Conservation (phyloP, 2,113 vertebrate species). For the Charina bottae region DNA sequence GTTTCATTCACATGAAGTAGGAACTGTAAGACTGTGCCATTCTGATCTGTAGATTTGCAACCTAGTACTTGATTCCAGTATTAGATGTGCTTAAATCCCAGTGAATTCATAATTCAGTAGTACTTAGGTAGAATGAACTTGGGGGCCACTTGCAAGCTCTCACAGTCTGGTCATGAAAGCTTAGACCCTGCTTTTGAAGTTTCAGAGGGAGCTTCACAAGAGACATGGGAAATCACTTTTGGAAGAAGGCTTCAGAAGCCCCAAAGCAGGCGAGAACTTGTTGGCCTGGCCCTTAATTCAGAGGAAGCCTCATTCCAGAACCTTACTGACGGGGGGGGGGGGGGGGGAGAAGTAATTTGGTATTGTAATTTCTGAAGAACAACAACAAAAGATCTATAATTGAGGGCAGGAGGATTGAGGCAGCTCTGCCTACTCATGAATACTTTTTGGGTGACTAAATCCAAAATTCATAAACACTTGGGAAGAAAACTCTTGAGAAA, state of each 20-base stretch:
- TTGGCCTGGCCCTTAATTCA: not conserved
- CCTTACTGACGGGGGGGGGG: too few relatives aligned
- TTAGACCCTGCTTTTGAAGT: not conserved
- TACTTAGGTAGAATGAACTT: not conserved
- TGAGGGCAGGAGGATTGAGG: not conserved
- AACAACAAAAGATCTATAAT: too few relatives aligned
- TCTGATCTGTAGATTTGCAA: conserved; percentile 3
- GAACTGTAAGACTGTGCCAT: conserved; percentile 26
- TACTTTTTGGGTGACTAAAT: not conserved
- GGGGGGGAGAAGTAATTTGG: too few relatives aligned
- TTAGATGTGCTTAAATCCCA: not conserved
- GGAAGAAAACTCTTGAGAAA: not conserved
- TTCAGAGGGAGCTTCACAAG: not conserved
- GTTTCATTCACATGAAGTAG: conserved; percentile 29
- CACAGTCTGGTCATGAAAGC: not conserved
- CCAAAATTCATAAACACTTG: not conserved
- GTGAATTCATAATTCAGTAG: not conserved
- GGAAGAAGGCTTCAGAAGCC: too few relatives aligned
- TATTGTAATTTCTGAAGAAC: too few relatives aligned
- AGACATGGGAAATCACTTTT: not conserved
- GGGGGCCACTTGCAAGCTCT: not conserved
- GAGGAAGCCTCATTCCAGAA: too few relatives aligned
- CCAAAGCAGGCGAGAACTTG: not conserved
- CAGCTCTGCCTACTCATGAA: too few relatives aligned
- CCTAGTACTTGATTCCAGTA: not conserved